These are phyloP conservation scores for Drosophila tsacasi DNA, from an alignment of 1,140 invertebrate species.

Conservation along the genomic window DNA sequence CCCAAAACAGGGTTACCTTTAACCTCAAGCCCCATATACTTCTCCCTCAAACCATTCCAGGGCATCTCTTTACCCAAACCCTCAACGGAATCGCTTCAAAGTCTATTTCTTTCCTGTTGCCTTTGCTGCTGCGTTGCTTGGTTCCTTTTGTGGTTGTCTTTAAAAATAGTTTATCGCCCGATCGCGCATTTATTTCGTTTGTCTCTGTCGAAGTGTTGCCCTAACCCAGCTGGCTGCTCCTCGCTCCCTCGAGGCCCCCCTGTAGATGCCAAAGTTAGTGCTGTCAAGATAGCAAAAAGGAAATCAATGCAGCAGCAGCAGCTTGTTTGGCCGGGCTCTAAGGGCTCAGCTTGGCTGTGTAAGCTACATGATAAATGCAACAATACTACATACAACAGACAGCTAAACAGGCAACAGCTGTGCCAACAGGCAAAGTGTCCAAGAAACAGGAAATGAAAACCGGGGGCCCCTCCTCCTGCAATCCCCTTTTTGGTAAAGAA, in stretches of 20 bases:
- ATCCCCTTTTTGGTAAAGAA: slow-evolving; percentile 23
- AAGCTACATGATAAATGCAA: slow-evolving; percentile 76
- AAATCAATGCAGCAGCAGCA: slow-evolving; percentile 76
- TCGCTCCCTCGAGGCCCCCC: slow-evolving; percentile 15
- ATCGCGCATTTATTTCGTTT: slow-evolving; percentile 83
- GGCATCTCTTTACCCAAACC: slow-evolving; percentile 13
- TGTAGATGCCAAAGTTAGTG: slow-evolving; percentile 66
- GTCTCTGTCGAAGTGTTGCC: slow-evolving; percentile 80
- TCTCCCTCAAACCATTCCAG: background rate
- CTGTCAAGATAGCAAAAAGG: slow-evolving; percentile 82
- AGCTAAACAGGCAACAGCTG: slow-evolving; percentile 68
- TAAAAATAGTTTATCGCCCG: slow-evolving; percentile 83
- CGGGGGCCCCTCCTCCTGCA: slow-evolving; percentile 29
- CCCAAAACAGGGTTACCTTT: background rate
- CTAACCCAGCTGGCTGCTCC: background rate
- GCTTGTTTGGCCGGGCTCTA: slow-evolving; percentile 49
- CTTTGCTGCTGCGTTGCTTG: slow-evolving; percentile 42
- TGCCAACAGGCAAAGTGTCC: slow-evolving; percentile 55
- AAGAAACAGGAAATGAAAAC: slow-evolving; percentile 70
- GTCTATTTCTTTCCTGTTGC: slow-evolving; percentile 37
- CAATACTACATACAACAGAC: slow-evolving; percentile 49
- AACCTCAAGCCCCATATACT: background rate
- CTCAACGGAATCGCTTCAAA: slow-evolving; percentile 8
- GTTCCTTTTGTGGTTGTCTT: slow-evolving; percentile 77
- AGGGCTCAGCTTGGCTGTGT: slow-evolving; percentile 68